Percentiles rank a stretch among this genome's conserved stretches.
These are phyloP conservation scores for Parnassius mnemosyne DNA, from an alignment of 2,888 invertebrate species.

Conservation along the genomic window DNA sequence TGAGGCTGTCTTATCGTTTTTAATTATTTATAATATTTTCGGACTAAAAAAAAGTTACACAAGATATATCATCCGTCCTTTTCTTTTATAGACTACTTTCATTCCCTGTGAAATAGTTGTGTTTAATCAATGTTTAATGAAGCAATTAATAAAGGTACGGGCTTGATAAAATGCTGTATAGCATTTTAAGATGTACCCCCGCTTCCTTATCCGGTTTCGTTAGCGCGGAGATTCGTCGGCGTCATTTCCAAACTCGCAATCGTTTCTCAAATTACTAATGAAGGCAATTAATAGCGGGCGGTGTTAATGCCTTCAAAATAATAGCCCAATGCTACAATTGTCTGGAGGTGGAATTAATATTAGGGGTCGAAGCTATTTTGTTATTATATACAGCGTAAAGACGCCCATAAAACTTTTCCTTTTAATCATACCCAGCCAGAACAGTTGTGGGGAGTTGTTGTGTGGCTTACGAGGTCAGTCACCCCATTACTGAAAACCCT, in stretches of 20 bases:
- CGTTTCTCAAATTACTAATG: constrained; percentile 56
- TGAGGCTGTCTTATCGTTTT: no score
- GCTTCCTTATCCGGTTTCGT: constrained; percentile 2
- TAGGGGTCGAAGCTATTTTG: constrained; percentile 15
- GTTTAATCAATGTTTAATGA: constrained; percentile 1
- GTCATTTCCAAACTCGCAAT: constrained; percentile 55
- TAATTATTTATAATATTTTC: no score
- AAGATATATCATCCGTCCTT: no score
- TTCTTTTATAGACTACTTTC: no score
- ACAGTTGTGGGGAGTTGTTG: background rate
- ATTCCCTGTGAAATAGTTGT: no score
- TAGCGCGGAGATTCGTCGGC: constrained; percentile 14
- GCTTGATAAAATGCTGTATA: background rate
- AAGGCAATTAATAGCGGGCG: constrained; percentile 57
- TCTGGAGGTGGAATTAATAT: constrained; percentile 41
- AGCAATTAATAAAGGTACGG: background rate
- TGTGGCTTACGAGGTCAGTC: no score
- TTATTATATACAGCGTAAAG: background rate
- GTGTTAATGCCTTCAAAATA: constrained; percentile 47
- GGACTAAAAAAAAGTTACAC: no score
- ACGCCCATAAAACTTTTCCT: constrained; percentile 29
- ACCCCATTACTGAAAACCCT: no score
- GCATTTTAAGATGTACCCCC: background rate
- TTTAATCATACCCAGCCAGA: constrained; percentile 6
- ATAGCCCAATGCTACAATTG: constrained; percentile 42